Evolutionary conservation across 2,888 invertebrate genomes (phyloP).

Genomic region (Dryobota labecula): DNA sequence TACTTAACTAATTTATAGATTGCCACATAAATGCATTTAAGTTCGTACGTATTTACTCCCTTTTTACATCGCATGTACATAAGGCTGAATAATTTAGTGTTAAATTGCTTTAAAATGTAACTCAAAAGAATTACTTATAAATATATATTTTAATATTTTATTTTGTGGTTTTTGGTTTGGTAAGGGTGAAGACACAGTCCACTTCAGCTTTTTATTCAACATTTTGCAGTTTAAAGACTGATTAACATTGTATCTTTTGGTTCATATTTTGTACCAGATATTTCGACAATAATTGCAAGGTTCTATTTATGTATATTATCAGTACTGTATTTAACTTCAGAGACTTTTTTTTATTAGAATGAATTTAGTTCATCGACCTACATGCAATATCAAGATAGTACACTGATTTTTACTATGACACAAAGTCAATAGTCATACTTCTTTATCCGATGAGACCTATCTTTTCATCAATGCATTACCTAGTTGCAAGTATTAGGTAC

Average conservation of each 20-base stretch:
- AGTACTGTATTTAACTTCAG: neutral
- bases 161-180: constrained; percentile 52
- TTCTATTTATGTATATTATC: neutral
- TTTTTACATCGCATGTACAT: constrained; percentile 81
- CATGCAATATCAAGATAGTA: neutral
- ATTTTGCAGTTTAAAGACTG: constrained; percentile 32
- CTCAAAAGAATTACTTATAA: constrained; percentile 40
- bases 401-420: neutral
- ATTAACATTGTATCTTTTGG: constrained; percentile 10
- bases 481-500: neutral
- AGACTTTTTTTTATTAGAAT: neutral
- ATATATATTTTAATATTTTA: constrained; percentile 44
- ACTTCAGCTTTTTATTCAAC: constrained; percentile 27
- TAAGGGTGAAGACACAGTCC: constrained; percentile 27
- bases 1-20: constrained; percentile 81
- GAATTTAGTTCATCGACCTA: neutral
- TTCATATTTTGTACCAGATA: neutral
- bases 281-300: neutral
- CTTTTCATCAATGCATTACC: neutral
- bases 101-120: constrained; percentile 72
- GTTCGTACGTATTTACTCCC: constrained; percentile 72
- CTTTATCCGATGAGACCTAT: neutral
- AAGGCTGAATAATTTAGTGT: constrained; percentile 81
- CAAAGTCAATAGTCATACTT: neutral
- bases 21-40: constrained; percentile 74